phyloP scores from a whole-genome alignment of 2,113 vertebrate species.

The Australoheros scitulus region DNA sequence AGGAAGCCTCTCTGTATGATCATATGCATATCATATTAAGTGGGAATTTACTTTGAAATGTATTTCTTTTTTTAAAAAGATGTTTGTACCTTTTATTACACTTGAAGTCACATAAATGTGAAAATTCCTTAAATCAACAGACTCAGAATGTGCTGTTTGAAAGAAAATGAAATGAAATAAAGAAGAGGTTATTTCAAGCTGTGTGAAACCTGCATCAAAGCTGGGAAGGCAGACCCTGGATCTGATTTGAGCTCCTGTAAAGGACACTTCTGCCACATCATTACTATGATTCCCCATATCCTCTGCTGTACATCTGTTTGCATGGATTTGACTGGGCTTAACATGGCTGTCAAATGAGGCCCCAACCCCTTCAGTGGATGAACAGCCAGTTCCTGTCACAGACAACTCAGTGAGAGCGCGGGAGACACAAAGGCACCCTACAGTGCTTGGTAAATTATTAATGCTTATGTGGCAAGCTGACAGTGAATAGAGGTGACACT shows the following conservation, averaged over 20 bases:
- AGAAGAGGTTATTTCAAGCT: not conserved
- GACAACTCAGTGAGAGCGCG: slow-evolving; percentile 53
- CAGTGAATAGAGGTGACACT: slow-evolving; percentile 50
- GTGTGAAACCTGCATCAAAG: slow-evolving; percentile 3
- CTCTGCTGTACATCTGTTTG: slow-evolving; percentile 38
- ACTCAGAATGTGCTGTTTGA: not conserved
- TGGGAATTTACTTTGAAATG: slow-evolving; percentile 31
- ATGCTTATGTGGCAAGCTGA: slow-evolving; percentile 56
- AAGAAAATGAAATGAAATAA: slow-evolving; percentile 21
- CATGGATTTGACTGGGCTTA: slow-evolving; percentile 44
- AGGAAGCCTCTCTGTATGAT: not conserved
- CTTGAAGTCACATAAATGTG: not conserved
- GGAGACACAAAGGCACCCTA: slow-evolving; percentile 66
- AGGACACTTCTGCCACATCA: slow-evolving; percentile 7
- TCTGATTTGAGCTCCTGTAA: slow-evolving; percentile 31
- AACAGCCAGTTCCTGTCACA: slow-evolving; percentile 64
- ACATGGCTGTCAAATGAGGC: slow-evolving; percentile 43
- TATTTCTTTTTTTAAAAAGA: not conserved
- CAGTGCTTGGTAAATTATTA: slow-evolving; percentile 68
- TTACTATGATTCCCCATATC: slow-evolving; percentile 17
- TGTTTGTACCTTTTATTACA: slow-evolving; percentile 2
- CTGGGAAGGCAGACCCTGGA: not conserved
- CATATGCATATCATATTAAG: not conserved
- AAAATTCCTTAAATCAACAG: not conserved
- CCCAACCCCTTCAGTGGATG: slow-evolving; percentile 34